Conservation (phyloP, 2,797 vertebrate genomes). For the Spinus olivaceus region DNA sequence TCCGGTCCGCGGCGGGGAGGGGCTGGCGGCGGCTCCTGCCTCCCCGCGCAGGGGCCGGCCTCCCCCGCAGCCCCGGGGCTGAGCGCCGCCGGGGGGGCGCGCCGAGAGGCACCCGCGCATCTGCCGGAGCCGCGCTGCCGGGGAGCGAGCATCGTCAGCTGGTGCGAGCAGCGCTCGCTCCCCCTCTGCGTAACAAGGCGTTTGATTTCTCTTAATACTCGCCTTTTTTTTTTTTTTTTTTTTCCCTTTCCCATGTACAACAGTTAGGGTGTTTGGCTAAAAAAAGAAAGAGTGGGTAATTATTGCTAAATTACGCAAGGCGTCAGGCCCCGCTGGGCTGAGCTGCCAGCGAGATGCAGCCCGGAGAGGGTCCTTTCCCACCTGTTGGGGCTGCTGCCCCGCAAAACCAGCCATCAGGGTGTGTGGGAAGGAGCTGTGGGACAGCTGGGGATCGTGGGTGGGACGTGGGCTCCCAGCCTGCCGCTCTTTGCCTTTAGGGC, state of each 20-base stretch:
- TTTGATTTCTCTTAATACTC: background rate
- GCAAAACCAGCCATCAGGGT: background rate
- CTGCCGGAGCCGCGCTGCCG: background rate
- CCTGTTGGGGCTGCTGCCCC: background rate
- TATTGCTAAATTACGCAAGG: background rate
- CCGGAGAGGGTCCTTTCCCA: background rate
- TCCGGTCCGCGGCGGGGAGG: slow-evolving; percentile 1
- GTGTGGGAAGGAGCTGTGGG: background rate
- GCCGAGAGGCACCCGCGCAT: background rate
- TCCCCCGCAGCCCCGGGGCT: background rate
- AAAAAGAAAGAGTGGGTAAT: background rate
- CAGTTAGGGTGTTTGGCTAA: background rate
- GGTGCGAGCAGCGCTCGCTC: background rate
- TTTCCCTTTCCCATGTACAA: background rate
- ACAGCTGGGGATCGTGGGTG: background rate
- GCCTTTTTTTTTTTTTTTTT: background rate
- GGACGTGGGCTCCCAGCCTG: background rate
- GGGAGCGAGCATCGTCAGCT: slow-evolving; percentile 1
- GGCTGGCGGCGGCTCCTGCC: slow-evolving; percentile 4
- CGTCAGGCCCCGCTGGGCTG: background rate
- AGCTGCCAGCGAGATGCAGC: background rate
- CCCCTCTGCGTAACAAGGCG: background rate
- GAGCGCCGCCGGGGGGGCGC: background rate
- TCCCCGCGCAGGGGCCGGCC: background rate
- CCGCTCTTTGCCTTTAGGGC: fast-evolving